Conservation (phyloP, 2,113 vertebrate genomes). For the Himantopus leucocephalus region DNA sequence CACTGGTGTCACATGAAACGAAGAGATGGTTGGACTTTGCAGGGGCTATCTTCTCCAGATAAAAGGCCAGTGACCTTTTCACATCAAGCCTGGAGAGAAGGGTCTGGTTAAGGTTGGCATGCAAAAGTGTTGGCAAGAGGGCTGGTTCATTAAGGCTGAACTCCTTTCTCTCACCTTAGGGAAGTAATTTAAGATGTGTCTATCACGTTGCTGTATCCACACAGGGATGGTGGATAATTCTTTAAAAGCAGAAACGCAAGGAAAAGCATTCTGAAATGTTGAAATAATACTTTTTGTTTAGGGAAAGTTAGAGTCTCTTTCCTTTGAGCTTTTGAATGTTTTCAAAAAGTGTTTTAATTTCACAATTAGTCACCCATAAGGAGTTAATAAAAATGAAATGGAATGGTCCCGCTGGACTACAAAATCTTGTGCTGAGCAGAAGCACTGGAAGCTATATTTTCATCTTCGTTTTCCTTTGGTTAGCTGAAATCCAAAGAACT, state of each 20-base stretch:
- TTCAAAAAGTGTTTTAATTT: background rate
- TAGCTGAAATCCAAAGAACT: background rate
- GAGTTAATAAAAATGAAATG: background rate
- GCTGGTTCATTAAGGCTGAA: background rate
- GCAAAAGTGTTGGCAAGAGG: conserved; percentile 23
- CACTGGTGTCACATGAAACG: conserved; percentile 12
- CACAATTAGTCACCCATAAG: background rate
- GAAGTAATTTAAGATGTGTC: conserved; percentile 30
- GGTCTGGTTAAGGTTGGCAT: background rate
- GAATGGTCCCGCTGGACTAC: background rate
- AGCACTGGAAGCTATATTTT: background rate
- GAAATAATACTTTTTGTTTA: background rate
- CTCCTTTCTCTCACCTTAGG: conserved; percentile 6
- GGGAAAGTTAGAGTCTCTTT: background rate
- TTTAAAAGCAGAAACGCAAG: background rate
- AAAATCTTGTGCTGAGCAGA: background rate
- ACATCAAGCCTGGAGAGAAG: conserved; percentile 3
- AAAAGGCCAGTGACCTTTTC: conserved; percentile 46
- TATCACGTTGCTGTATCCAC: background rate
- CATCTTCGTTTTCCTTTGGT: background rate
- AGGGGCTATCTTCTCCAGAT: conserved; percentile 32
- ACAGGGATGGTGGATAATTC: background rate
- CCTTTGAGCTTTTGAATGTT: background rate
- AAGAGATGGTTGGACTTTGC: background rate
- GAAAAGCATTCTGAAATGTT: background rate